These are phyloP conservation scores for Asarcornis scutulata DNA, from an alignment of 2,113 vertebrate species.

Conservation along the genomic window DNA sequence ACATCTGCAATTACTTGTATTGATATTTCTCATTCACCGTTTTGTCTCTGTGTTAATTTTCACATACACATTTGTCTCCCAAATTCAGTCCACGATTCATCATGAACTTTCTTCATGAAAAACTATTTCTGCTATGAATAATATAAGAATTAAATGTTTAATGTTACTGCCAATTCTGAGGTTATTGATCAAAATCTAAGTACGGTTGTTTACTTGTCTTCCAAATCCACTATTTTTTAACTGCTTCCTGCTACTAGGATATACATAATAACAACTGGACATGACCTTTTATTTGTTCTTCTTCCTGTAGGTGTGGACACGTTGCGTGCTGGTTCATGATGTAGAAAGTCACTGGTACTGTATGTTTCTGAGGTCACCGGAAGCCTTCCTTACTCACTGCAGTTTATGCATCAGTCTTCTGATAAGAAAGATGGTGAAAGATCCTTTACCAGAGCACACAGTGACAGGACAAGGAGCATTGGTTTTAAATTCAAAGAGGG, in stretches of 20 bases:
- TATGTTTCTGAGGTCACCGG: background rate
- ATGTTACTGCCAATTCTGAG: background rate
- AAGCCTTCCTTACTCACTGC: background rate
- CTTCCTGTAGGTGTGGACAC: conserved; percentile 27
- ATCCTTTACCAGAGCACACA: background rate
- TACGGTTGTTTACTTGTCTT: background rate
- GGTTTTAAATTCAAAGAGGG: background rate
- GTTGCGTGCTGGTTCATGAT: background rate
- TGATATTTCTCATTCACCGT: background rate
- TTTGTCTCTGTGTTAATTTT: background rate
- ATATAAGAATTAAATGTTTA: background rate
- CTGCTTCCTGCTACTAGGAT: background rate
- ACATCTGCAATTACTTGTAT: background rate
- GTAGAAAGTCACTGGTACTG: background rate
- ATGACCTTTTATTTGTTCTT: background rate
- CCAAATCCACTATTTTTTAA: background rate
- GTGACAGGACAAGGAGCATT: background rate
- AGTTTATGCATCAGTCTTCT: background rate
- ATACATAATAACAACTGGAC: background rate
- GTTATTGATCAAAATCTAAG: background rate
- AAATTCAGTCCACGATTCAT: background rate
- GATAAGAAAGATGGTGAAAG: background rate
- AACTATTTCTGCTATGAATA: background rate
- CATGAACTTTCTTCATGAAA: background rate
- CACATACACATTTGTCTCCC: background rate